phyloP scores from a whole-genome alignment of 2,888 invertebrate species.

The Cephus rjabovi region DNA sequence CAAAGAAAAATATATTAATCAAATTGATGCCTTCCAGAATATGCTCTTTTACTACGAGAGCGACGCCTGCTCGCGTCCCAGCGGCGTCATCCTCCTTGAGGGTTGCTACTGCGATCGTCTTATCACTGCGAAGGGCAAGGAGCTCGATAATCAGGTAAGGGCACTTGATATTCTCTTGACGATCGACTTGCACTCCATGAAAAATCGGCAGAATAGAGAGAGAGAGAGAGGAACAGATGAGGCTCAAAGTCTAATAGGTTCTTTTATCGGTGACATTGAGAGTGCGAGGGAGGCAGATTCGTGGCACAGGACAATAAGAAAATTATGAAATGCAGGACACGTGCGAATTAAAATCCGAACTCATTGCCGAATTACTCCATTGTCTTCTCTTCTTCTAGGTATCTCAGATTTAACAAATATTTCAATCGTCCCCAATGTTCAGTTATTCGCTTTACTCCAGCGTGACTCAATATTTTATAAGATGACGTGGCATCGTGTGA shows the following conservation, averaged over 20 bases:
- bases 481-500: background rate
- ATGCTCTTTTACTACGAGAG: conserved; percentile 91
- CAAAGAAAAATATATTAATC: background rate
- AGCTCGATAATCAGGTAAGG: conserved; percentile 67
- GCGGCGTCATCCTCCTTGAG: conserved; percentile 87
- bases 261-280: background rate
- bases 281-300: too few relatives aligned
- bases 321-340: background rate
- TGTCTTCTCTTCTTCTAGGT: background rate
- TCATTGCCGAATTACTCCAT: background rate
- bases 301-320: too few relatives aligned
- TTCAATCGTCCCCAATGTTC: background rate
- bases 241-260: background rate
- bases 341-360: background rate
- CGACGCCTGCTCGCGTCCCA: conserved; percentile 81
- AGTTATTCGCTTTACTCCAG: background rate
- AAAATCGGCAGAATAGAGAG: background rate
- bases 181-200: background rate
- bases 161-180: background rate
- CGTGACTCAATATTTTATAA: background rate
- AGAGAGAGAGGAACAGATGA: background rate
- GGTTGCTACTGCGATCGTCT: conserved; percentile 89
- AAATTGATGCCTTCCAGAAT: conserved; percentile 75
- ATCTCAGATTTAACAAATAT: background rate
- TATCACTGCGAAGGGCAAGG: conserved; percentile 72